Conservation (phyloP, 2,797 vertebrate genomes). For the Varecia variegata region DNA sequence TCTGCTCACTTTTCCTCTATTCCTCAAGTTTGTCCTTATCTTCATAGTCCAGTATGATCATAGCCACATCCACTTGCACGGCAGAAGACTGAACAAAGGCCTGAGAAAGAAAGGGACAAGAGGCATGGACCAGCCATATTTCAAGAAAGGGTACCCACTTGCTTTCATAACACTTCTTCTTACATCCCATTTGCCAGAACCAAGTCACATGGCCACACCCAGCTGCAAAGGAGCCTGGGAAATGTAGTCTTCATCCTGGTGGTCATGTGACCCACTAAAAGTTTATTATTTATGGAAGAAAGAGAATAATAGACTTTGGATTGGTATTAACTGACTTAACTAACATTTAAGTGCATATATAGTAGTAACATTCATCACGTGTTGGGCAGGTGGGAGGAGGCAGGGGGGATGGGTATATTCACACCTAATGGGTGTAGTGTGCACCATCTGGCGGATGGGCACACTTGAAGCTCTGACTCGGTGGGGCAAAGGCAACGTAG, state of each 20-base stretch:
- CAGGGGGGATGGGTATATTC: too few species aligned
- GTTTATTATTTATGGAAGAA: background rate
- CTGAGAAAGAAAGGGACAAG: background rate
- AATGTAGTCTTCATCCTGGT: background rate
- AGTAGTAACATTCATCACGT: too few species aligned
- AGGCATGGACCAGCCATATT: background rate
- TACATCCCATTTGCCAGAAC: background rate
- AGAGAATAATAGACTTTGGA: background rate
- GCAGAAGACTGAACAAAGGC: background rate
- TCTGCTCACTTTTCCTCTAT: background rate
- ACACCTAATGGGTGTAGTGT: too few species aligned
- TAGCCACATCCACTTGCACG: background rate
- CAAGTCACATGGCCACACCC: background rate
- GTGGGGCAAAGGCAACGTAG: too few species aligned
- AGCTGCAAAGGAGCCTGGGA: background rate
- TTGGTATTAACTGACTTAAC: too few species aligned
- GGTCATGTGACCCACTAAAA: background rate
- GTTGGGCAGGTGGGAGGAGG: too few species aligned
- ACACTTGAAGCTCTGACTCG: too few species aligned
- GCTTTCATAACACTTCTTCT: background rate
- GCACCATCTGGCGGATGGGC: too few species aligned
- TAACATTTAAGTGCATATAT: too few species aligned
- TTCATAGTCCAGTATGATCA: background rate
- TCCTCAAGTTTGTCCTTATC: background rate
- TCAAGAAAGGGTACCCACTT: background rate